Evolutionary conservation across 2,888 invertebrate species (phyloP).

Genomic region (Drosophila sordidapex): DNA sequence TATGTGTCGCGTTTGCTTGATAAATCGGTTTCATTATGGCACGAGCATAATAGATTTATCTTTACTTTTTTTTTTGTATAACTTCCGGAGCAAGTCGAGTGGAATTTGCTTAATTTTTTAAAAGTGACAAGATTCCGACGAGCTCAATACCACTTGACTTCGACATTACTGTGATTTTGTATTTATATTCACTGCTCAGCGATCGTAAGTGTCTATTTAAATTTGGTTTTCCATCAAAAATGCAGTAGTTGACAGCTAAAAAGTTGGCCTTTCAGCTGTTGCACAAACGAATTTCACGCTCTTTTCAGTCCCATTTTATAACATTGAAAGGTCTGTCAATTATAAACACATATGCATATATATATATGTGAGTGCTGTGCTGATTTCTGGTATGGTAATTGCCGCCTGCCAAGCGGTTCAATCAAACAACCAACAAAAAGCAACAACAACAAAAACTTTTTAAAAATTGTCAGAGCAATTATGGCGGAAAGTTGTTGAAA

Average conservation of each 20-base stretch:
- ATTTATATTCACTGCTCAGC: slow-evolving; percentile 24
- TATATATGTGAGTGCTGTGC: slow-evolving; percentile 22
- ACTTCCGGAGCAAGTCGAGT: slow-evolving; percentile 67
- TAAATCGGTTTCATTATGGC: slow-evolving; percentile 73
- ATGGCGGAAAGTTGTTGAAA: slow-evolving; percentile 8
- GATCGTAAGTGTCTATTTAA: slow-evolving; percentile 48
- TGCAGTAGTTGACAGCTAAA: slow-evolving; percentile 74
- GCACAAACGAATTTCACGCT: slow-evolving; percentile 53
- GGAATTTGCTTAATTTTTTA: slow-evolving; percentile 37
- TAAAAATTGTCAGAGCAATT: slow-evolving; percentile 29
- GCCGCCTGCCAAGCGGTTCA: slow-evolving; percentile 64
- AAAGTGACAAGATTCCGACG: slow-evolving; percentile 62
- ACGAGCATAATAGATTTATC: slow-evolving; percentile 61
- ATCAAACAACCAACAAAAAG: slow-evolving; percentile 38
- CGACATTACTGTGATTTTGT: slow-evolving; percentile 37
- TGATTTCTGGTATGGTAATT: slow-evolving; percentile 69
- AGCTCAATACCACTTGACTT: slow-evolving; percentile 68
- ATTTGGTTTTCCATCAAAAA: slow-evolving; percentile 44
- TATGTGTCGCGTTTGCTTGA: slow-evolving; percentile 56
- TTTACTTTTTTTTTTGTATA: slow-evolving; percentile 33
- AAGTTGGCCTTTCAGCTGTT: slow-evolving; percentile 61
- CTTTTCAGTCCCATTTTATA: slow-evolving; percentile 63
- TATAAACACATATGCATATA: slow-evolving; percentile 26
- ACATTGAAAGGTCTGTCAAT: slow-evolving; percentile 78
- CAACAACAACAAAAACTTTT: slow-evolving; percentile 6